Base-by-base conservation (phyloP, 37 sponge, comb jelly and placozoan species). In the Spongilla lacustris region DNA sequence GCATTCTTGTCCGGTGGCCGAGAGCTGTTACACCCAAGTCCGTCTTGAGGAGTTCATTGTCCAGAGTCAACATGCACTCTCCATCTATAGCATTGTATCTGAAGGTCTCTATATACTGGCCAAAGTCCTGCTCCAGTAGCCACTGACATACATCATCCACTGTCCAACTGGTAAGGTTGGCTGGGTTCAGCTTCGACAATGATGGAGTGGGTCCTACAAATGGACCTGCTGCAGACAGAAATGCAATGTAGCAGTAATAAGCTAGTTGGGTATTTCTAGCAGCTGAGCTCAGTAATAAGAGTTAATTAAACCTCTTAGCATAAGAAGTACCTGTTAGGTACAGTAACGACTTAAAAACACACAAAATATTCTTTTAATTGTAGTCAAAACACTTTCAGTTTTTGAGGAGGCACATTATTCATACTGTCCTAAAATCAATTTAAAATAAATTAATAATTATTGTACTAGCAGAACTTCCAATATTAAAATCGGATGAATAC, bases 101-200 rank as follows among this genome's bases (percentile, higher is more conserved):
- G 69, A 94, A 94, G 66, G 74, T 32, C 11, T 90, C 91, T 4
- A 79, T 38, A 66, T 91, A 90, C 33, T 82, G 50, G n/a, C 88
- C 94, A 6, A 94, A 83, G 26, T 77, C 82, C 41, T 81, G 74
- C 2, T 77, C 25, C n/a, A 41, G 41, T 37, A 94, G 79, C 94
- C 94, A 94, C 1, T 78, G 71, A 11, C 79, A 72, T 2, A 94
- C 91, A 36, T 94, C 91, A 34, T 87, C 83, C 19, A 82, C 83
- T 11, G 85, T 83, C 94, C 94, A 94, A 50, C 89, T 91, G 79
- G 89, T 88, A 23, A 91, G 76, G 77, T 94, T 91, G 35, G 76
- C 79, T 24, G 94, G 94, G 48, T 94, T 90, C 33, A 94, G 83
- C 32, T 50, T 80, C 6, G 92, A 88, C 74, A 92, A 25, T 28